Evolutionary conservation across 1,140 invertebrate species (phyloP), one percentile per base, ranked within the genome.

Genomic region (Hyles vespertilio): DNA sequence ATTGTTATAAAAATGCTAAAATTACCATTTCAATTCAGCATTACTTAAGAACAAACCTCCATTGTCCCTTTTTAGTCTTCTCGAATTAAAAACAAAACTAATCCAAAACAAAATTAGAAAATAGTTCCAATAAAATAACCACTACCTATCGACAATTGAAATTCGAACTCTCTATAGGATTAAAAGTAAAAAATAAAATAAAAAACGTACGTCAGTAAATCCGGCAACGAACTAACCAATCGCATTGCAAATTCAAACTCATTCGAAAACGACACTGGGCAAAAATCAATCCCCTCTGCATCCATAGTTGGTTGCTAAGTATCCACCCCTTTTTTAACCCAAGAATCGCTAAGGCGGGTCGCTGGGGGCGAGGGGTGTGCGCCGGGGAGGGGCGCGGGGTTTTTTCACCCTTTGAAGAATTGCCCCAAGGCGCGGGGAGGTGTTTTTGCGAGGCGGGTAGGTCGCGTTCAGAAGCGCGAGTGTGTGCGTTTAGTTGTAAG

Each of bases 351-450:
- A 87, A 85, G 81, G 83, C 80, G 81, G 81, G 74, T 66, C 68
- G 51, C 51, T 55, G 64, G 65, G 49, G 66, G 68, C 63, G 10
- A 33, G 58, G 69, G 66, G 69, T 63, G 65, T 57, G 69, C 67
- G 71, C 7, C 33, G 58, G 53, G 59, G 43, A 48, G 64, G 64
- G 43, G 55, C 33, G 59, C 62, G 81, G 74, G 76, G 75, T 88
- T 88, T 88, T 88, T 88, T 84, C 83, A 81, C 85, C 85, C 85
- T 86, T 84, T 85, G 82, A 86, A 86, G 82, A 87, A 87, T 87
- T 84, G 80, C 81, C 83, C 79, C 72, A 85, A 84, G 84, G 84
- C 82, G 74, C 63, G 75, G 76, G 79, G 77, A 69, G 74, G 66
- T 40, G 36, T 70, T 71, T 74, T 70, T 68, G 72, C 68, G 55